Base-by-base conservation (phyloP, 1,140 invertebrate genomes). In the Pomacea maculata region DNA sequence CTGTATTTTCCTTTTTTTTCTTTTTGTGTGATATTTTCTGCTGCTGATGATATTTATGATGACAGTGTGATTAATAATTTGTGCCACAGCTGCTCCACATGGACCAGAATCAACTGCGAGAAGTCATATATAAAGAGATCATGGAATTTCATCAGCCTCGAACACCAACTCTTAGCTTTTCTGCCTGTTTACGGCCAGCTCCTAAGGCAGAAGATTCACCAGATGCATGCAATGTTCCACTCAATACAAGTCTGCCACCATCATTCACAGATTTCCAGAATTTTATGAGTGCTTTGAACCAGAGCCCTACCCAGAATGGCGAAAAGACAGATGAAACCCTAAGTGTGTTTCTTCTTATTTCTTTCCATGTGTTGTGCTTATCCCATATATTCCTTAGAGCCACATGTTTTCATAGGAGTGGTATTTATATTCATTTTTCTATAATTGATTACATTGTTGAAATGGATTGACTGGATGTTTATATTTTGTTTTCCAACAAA, bases 91-190 rank as follows among this genome's bases (percentile, higher is more conserved):
- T 82, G 0, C 77, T 87, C 84, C 80, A 87, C 70, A 79, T 89
- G 80, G 84, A 83, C 70, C 80, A 85, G 55, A 80, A 80, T 29
- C 75, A 85, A 15, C 75, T 90, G 52, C 75, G 87, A 72, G 83
- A 87, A 19, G 84, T 84, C 9, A 88, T 90, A 21, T 85, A 86
- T 67, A 86, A 88, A 55, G 89, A 90, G 76, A 87, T 88, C 21
- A 86, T 87, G 85, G 86, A 87, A 4, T 91, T 87, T 75, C 88
- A 89, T 74, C 83, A 88, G 74, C 87, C 88, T 1, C 84, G 83
- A 75, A 83, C 82, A 11, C 83, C 86, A 25, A 81, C 84, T 10
- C 80, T 88, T 15, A 88, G 84, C 75, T 89, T 90, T 75, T 85
- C 76, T 83, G 87, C 86, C 19, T 84, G 84, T 63, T 83, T 90